Evolutionary conservation across 2,797 vertebrate genomes (phyloP).

Genomic region (Knipowitschia caucasica): DNA sequence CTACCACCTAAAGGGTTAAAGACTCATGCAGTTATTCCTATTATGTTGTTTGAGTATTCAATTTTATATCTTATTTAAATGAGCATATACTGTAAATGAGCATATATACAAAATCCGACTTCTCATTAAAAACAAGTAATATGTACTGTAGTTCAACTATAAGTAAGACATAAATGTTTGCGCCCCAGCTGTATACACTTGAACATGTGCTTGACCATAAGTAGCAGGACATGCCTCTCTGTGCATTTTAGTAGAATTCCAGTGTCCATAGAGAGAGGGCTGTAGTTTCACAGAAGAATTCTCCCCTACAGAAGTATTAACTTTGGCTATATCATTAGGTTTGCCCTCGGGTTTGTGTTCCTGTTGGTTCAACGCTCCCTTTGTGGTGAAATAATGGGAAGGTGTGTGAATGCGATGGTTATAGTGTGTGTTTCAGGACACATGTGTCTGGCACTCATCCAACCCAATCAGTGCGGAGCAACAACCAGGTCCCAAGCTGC

Average conservation of each 20-base stretch:
- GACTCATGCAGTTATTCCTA: too few species aligned
- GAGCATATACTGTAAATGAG: too few species aligned
- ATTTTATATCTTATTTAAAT: too few species aligned
- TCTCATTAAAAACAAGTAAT: not conserved
- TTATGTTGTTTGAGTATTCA: too few species aligned
- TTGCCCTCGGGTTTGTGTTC: slow-evolving; percentile 12
- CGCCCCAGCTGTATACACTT: not conserved
- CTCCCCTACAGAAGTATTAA: slow-evolving; percentile 18
- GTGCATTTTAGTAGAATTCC: slow-evolving; percentile 32
- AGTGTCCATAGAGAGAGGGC: slow-evolving; percentile 12
- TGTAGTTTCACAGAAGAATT: slow-evolving; percentile 51
- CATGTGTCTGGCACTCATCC: slow-evolving; percentile 42
- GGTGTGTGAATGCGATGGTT: slow-evolving; percentile 6
- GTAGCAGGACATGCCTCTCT: slow-evolving; percentile 8
- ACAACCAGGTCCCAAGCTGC: slow-evolving; percentile 6
- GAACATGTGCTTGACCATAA: slow-evolving; percentile 1
- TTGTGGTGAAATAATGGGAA: slow-evolving; percentile 13
- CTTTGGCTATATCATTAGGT: slow-evolving; percentile 39
- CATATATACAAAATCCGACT: too few species aligned
- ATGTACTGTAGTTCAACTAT: not conserved
- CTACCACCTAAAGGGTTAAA: too few species aligned
- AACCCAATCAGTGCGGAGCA: slow-evolving; percentile 22
- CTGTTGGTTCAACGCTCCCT: slow-evolving; percentile 49
- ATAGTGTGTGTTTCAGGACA: slow-evolving; percentile 22
- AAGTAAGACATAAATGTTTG: not conserved